These are phyloP conservation scores for Spodoptera picta DNA, from an alignment of 2,888 invertebrate genomes.

Conservation along the genomic window DNA sequence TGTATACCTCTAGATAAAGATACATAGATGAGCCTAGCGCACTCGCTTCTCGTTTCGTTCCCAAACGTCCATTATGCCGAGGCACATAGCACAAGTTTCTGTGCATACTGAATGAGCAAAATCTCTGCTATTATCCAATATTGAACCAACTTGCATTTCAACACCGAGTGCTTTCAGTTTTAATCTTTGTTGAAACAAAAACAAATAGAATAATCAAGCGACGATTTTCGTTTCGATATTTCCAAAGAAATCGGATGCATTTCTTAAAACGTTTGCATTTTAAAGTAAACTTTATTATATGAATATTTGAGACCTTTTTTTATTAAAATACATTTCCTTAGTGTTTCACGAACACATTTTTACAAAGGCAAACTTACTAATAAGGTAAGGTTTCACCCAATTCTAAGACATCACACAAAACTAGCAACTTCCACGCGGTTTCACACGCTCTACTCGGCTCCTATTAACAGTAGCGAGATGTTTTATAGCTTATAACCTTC, in stretches of 20 bases:
- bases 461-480: no score
- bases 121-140: constrained; percentile 54
- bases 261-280: background rate
- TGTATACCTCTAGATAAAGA: no score
- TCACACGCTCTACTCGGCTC: no score
- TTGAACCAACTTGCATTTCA: constrained; percentile 53
- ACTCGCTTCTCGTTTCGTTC: constrained; percentile 44
- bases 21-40: constrained; percentile 12
- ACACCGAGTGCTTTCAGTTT: constrained; percentile 52
- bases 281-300: no score
- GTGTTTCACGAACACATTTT: no score
- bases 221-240: constrained; percentile 15
- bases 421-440: no score
- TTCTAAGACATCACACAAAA: no score
- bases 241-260: background rate
- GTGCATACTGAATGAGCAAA: constrained; percentile 49
- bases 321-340: no score
- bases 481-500: no score
- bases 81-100: constrained; percentile 28
- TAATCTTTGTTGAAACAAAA: constrained; percentile 45
- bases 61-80: constrained; percentile 46
- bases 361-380: no score
- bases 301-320: no score
- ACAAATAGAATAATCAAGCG: constrained; percentile 41
- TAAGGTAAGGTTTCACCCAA: no score